phyloP scores from a whole-genome alignment of 2,797 vertebrate genomes.

The Lophius americanus region DNA sequence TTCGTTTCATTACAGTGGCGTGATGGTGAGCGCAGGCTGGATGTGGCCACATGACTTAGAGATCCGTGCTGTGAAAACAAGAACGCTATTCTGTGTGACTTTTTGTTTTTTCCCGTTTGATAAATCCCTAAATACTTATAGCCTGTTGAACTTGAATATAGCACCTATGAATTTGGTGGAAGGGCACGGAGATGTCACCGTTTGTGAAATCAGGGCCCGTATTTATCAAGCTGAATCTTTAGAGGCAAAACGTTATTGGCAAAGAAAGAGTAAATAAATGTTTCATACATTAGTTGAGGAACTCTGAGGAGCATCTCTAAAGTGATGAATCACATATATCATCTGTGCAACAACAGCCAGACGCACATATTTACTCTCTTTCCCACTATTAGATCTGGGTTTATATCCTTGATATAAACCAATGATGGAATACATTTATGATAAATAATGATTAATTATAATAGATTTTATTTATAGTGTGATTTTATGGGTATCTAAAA shows the following conservation, averaged over 20 bases:
- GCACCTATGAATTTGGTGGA: conserved; percentile 56
- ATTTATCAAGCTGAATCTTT: conserved; percentile 42
- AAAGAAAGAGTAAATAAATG: not conserved
- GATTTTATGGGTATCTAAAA: not conserved
- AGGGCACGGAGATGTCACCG: conserved; percentile 19
- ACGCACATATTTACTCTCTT: not conserved
- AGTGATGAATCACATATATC: conserved; percentile 5
- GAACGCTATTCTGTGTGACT: conserved; percentile 50
- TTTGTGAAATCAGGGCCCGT: conserved; percentile 37
- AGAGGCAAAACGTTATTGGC: not conserved
- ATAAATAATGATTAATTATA: not conserved
- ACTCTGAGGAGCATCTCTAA: not conserved
- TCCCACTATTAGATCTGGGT: too few species aligned
- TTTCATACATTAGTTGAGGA: too few species aligned
- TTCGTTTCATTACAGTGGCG: conserved; percentile 77
- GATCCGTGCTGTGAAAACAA: conserved; percentile 61
- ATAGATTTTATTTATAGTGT: not conserved
- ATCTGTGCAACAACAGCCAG: not conserved
- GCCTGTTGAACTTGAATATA: conserved; percentile 86
- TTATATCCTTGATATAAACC: not conserved
- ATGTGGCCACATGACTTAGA: conserved; percentile 69
- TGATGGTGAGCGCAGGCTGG: conserved; percentile 68
- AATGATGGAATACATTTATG: not conserved
- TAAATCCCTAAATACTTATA: conserved; percentile 79
- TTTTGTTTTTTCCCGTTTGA: conserved; percentile 59